phyloP scores from a whole-genome alignment of 2,113 vertebrate species.

The Maccullochella peelii region DNA sequence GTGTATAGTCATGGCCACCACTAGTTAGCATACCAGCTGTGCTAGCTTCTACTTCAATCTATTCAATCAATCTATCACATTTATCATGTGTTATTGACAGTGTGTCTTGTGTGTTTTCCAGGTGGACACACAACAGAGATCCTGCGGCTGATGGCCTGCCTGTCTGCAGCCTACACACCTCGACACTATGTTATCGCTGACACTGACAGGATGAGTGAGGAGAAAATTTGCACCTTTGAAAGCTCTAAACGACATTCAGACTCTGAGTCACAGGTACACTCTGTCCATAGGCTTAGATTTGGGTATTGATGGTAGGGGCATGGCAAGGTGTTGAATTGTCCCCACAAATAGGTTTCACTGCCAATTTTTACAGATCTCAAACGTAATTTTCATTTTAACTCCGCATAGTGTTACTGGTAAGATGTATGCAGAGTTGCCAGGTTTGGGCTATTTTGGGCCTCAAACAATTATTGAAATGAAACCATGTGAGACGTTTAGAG shows the following conservation, averaged over 20 bases:
- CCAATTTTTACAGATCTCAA: not conserved
- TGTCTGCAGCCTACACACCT: slow-evolving; percentile 88
- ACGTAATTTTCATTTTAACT: too few relatives aligned
- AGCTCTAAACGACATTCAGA: slow-evolving; percentile 68
- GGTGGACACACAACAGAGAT: slow-evolving; percentile 97
- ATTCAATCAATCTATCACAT: too few relatives aligned
- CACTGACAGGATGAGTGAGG: slow-evolving; percentile 92
- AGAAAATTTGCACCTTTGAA: slow-evolving; percentile 91
- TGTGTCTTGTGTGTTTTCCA: slow-evolving; percentile 59
- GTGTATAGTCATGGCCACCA: too few relatives aligned
- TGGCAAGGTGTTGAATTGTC: not conserved
- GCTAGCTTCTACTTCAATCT: too few relatives aligned
- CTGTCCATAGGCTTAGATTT: not conserved
- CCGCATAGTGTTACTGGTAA: not conserved
- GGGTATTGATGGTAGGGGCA: not conserved
- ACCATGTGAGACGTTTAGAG: too few relatives aligned
- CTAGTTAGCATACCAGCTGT: too few relatives aligned
- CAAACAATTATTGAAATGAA: too few relatives aligned
- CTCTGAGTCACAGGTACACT: slow-evolving; percentile 79
- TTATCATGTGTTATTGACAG: too few relatives aligned
- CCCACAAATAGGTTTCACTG: not conserved
- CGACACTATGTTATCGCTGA: slow-evolving; percentile 93
- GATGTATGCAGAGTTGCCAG: not conserved
- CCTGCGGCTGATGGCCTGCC: slow-evolving; percentile 87
- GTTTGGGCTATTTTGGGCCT: not conserved